Conservation (phyloP, 1,140 invertebrate species). For the Papilio machaon region DNA sequence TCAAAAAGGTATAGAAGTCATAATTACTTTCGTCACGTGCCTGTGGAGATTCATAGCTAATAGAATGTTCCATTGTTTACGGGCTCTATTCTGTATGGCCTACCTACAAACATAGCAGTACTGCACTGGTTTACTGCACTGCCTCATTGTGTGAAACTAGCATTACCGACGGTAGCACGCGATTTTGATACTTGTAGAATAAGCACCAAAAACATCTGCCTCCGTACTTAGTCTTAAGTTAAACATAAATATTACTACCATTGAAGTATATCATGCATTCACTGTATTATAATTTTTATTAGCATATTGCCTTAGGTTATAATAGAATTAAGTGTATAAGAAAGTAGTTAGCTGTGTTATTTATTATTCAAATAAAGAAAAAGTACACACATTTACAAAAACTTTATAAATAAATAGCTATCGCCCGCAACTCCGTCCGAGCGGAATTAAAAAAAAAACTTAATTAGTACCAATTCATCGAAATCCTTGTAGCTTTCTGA, state of each 20-base stretch:
- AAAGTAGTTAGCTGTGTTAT: background rate
- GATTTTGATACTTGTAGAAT: slow-evolving; percentile 28
- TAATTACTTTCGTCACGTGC: no score
- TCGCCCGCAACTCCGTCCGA: no score
- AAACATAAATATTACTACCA: slow-evolving; percentile 22
- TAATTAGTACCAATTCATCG: no score
- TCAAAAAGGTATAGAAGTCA: no score
- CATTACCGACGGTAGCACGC: slow-evolving; percentile 18
- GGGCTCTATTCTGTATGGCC: no score
- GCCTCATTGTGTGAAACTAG: background rate
- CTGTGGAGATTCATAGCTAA: no score
- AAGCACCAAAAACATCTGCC: slow-evolving; percentile 37
- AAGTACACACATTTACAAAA: background rate
- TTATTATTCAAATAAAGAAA: background rate
- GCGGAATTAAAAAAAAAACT: no score
- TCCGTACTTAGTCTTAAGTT: background rate
- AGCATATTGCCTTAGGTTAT: slow-evolving; percentile 5
- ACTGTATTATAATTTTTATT: slow-evolving; percentile 20
- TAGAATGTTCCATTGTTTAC: no score
- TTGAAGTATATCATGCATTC: slow-evolving; percentile 9
- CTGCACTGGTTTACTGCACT: no score
- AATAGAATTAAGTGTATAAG: background rate
- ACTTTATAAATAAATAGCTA: background rate
- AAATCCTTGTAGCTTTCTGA: no score
- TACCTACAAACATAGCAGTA: no score